These are phyloP conservation scores for Drosophila ochracea DNA, from an alignment of 2,888 invertebrate species.

Conservation along the genomic window DNA sequence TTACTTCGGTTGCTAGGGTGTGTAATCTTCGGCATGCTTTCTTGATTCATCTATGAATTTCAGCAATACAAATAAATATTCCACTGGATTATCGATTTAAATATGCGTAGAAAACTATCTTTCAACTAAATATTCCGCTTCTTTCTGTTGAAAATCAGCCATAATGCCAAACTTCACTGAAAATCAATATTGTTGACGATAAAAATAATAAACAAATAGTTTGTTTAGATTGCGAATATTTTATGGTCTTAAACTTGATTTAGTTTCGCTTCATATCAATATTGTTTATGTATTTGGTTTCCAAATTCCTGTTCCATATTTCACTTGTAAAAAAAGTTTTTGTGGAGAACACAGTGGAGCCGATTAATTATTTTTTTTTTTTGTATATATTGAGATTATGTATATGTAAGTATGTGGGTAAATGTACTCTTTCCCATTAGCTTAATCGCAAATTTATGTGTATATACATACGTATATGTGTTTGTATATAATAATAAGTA, in stretches of 20 bases:
- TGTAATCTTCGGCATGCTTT: background rate
- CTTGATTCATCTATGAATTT: background rate
- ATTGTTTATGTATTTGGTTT: background rate
- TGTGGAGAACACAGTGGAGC: conserved; percentile 2
- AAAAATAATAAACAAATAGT: conserved; percentile 3
- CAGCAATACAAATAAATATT: conserved; percentile 21
- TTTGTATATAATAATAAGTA: background rate
- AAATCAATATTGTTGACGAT: conserved; percentile 3
- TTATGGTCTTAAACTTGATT: conserved; percentile 15
- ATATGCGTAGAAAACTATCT: background rate
- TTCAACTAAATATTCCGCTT: background rate
- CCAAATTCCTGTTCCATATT: conserved; percentile 17
- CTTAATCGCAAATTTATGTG: background rate
- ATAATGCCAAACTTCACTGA: background rate
- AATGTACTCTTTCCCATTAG: background rate
- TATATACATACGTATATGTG: background rate
- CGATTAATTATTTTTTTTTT: background rate
- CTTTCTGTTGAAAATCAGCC: background rate
- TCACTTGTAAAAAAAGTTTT: background rate
- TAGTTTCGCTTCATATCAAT: background rate
- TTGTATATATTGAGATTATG: background rate
- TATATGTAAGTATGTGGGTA: background rate
- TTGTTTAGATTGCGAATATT: background rate
- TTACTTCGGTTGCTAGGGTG: background rate
- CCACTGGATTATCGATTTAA: background rate